These are phyloP conservation scores for Eilema caniola DNA, from an alignment of 2,888 invertebrate species.

Conservation along the genomic window DNA sequence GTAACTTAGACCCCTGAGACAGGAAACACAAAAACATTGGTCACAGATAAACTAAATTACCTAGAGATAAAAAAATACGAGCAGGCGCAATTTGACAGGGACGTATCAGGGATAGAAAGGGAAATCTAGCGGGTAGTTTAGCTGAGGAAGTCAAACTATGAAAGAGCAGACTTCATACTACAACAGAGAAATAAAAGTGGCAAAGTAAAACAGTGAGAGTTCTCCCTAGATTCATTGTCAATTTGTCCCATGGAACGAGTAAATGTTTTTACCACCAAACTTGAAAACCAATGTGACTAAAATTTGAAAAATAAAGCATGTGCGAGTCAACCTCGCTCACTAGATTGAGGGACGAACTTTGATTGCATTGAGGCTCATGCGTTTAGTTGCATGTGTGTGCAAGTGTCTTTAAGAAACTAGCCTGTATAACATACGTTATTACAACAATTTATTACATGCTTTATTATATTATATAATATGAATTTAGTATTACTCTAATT, in stretches of 20 bases:
- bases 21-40: slow-evolving; percentile 57
- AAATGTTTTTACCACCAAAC: no score
- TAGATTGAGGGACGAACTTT: no score
- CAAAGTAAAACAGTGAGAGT: background rate
- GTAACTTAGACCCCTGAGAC: slow-evolving; percentile 18
- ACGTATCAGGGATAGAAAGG: slow-evolving; percentile 28
- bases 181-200: no score
- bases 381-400: background rate
- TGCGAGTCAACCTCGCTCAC: no score
- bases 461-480: slow-evolving; percentile 5
- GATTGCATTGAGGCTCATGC: background rate
- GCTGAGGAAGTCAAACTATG: background rate
- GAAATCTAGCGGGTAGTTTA: background rate
- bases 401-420: background rate
- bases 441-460: background rate
- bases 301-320: no score
- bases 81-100: slow-evolving; percentile 45
- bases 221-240: no score
- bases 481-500: background rate
- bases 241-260: no score
- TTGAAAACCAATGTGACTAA: no score
- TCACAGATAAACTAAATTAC: slow-evolving; percentile 50
- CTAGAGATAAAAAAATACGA: slow-evolving; percentile 46
- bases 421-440: background rate
- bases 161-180: no score